Evolutionary conservation across 2,888 invertebrate genomes (phyloP).

Genomic region (Pheosia tremula): DNA sequence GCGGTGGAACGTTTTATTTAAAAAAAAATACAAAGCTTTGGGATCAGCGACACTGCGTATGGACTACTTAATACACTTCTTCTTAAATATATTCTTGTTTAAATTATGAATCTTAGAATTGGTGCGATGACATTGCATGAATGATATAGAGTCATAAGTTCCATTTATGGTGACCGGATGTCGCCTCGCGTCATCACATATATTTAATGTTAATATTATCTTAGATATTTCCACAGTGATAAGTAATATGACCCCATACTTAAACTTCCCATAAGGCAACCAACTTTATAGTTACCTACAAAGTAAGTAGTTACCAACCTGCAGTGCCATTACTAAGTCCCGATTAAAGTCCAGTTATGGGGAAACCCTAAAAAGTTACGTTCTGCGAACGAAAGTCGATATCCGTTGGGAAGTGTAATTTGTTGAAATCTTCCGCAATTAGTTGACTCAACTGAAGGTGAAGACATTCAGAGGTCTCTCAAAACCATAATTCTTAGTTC

Average conservation of each 20-base stretch:
- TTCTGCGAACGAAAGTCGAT: slow-evolving; percentile 3
- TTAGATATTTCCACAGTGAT: too few relatives aligned
- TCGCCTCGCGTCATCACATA: too few relatives aligned
- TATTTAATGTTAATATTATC: too few relatives aligned
- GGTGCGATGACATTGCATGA: too few relatives aligned
- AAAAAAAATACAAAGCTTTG: neutral
- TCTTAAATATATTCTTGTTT: too few relatives aligned
- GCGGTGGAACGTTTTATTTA: slow-evolving; percentile 8
- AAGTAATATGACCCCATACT: too few relatives aligned
- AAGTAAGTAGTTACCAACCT: slow-evolving; percentile 1
- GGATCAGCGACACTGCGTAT: neutral
- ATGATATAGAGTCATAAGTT: too few relatives aligned
- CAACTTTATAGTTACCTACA: neutral
- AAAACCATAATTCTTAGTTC: too few relatives aligned
- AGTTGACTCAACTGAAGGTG: neutral
- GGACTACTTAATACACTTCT: too few relatives aligned
- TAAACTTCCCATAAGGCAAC: neutral
- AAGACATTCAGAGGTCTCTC: neutral
- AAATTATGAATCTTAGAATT: too few relatives aligned
- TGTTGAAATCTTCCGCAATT: neutral
- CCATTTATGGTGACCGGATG: too few relatives aligned
- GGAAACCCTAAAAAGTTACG: neutral
- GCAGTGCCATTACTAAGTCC: neutral
- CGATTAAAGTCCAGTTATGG: slow-evolving; percentile 1
- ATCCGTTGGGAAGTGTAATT: neutral